These are phyloP conservation scores for Tubulanus polymorphus DNA, from an alignment of 2,888 invertebrate genomes.

Conservation along the genomic window DNA sequence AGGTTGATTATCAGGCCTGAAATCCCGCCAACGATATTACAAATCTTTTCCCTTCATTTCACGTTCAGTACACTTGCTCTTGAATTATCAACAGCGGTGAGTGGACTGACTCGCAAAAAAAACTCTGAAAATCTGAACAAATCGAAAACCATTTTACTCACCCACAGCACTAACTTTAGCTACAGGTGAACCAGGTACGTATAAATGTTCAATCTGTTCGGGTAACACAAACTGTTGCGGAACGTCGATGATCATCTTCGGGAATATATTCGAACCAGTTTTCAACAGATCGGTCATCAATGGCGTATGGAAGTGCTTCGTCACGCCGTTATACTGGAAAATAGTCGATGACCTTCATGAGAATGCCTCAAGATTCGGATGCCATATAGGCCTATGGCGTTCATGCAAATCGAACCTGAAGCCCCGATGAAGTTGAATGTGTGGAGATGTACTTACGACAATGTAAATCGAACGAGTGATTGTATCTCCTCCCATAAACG, in stretches of 20 bases:
- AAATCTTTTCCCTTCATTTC: too few species aligned
- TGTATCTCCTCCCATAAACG: slow-evolving; percentile 56
- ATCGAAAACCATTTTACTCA: slow-evolving; percentile 44
- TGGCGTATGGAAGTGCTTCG: slow-evolving; percentile 88
- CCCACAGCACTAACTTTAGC: slow-evolving; percentile 59
- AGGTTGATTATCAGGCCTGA: too few species aligned
- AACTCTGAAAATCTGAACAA: too few species aligned
- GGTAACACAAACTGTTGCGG: slow-evolving; percentile 88
- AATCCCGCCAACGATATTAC: too few species aligned
- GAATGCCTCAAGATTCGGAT: too few species aligned
- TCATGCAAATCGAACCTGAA: too few species aligned
- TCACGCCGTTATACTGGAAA: slow-evolving; percentile 70
- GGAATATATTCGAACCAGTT: slow-evolving; percentile 71
- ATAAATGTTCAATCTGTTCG: slow-evolving; percentile 84
- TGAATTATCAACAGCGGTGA: too few species aligned
- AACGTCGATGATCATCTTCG: slow-evolving; percentile 92
- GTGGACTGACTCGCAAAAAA: too few species aligned
- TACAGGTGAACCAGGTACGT: slow-evolving; percentile 86
- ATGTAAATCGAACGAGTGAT: slow-evolving; percentile 56
- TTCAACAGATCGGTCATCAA: slow-evolving; percentile 87
- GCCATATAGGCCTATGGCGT: too few species aligned
- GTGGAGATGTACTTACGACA: slow-evolving; percentile 58
- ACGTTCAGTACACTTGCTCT: too few species aligned
- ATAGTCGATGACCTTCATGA: slow-evolving; percentile 7
- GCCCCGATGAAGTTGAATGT: not conserved